A percentile compares a stretch with the other conserved stretches of the same genome.
Evolutionary conservation across 2,797 vertebrate genomes (phyloP).

Genomic region (Anniella stebbinsi): DNA sequence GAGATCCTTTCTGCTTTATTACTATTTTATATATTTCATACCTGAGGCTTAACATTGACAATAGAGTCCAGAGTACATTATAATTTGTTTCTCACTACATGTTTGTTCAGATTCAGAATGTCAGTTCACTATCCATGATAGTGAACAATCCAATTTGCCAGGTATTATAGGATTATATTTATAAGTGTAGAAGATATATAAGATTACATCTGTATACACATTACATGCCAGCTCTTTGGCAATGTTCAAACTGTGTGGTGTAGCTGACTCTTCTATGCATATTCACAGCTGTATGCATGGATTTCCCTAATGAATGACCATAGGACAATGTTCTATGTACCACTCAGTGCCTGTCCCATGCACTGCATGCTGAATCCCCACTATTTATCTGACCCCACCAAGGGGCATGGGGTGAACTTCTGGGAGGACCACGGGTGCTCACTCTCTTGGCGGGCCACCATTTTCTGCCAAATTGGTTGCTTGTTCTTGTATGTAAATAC

Average conservation of each 20-base stretch:
- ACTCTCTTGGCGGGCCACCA: too few relatives aligned
- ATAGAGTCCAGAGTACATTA: not conserved
- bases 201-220: not conserved
- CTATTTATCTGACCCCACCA: too few relatives aligned
- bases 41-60: not conserved
- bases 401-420: too few relatives aligned
- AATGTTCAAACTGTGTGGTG: not conserved
- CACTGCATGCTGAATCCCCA: too few relatives aligned
- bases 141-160: slow-evolving; percentile 1
- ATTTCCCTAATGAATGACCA: not conserved
- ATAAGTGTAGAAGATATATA: not conserved
- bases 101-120: not conserved
- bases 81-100: not conserved
- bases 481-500: too few relatives aligned
- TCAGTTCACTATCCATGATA: not conserved
- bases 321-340: not conserved
- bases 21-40: not conserved
- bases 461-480: too few relatives aligned
- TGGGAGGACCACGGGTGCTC: too few relatives aligned
- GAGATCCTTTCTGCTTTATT: not conserved
- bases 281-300: not conserved
- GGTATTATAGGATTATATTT: not conserved
- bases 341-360: too few relatives aligned
- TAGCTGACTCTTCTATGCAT: not conserved
- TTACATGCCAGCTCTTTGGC: not conserved